Conservation (phyloP, 2,113 vertebrate species). For the Plestiodon gilberti region DNA sequence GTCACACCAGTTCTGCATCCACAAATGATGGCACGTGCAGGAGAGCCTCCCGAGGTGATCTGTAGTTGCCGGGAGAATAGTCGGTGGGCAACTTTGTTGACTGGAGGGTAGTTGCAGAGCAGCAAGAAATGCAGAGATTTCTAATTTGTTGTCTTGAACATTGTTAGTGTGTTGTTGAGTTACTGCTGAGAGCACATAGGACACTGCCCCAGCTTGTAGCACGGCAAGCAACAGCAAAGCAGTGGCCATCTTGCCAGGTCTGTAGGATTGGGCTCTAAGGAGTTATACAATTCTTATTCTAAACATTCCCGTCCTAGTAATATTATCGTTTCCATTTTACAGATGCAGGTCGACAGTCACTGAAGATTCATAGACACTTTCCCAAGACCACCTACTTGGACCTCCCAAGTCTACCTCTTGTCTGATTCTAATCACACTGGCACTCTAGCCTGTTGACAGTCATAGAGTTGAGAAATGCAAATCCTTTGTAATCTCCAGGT, state of each 20-base stretch:
- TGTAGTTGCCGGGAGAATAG: not conserved
- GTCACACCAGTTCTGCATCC: no score
- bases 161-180: not conserved
- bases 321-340: not conserved
- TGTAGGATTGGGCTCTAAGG: not conserved
- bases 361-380: not conserved
- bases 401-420: not conserved
- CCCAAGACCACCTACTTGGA: constrained; percentile 16
- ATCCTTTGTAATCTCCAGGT: constrained; percentile 23
- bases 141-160: not conserved
- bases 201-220: not conserved
- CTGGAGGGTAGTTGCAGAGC: not conserved
- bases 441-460: not conserved
- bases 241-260: not conserved
- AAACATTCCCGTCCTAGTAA: not conserved
- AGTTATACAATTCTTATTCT: not conserved
- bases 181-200: not conserved
- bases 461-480: constrained; percentile 33
- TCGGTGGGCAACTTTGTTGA: not conserved
- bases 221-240: not conserved
- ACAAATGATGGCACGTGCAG: no score
- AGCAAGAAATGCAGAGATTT: not conserved
- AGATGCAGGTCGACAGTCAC: not conserved
- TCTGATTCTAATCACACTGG: not conserved
- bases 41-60: not conserved